Evolutionary conservation across 2,113 vertebrate species (phyloP), one percentile per base, ranked within the genome.

Genomic region (Lonchura striata): DNA sequence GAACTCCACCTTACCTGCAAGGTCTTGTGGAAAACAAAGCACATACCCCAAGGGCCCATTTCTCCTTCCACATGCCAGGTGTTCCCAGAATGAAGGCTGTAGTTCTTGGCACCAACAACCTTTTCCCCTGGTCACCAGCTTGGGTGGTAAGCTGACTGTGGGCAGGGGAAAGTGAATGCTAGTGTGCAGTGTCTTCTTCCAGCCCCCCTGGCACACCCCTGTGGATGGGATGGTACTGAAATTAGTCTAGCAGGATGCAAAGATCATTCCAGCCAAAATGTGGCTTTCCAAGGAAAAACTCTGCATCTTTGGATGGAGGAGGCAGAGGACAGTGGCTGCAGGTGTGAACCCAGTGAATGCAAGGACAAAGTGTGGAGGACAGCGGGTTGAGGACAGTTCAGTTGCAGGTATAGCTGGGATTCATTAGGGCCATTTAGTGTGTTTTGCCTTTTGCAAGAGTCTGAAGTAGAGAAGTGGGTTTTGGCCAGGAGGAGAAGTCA

Each of bases 401-500:
- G 9, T 22, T 56, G 64, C 35, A 42, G 52, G 25, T 84, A 14
- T 23, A 75, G 53, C 31, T 75, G 74, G 31, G 47, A 35, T 19
- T 60, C 44, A 14, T 22, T 24, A 47, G 5, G 28, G n/a, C 30
- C 57, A 18, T 72, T 75, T 27, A 42, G 14, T 33, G 60, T 0
- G 0, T 33, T 72, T 63, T 87, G 31, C 41, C n/a, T 91, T 76
- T 82, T 28, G 21, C 61, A 72, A 69, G 42, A 47, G n/a, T 69
- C 61, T 87, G 33, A 53, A 76, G 86, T 71, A 72, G 77, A 82
- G 84, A 94, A 95, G 74, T 95, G 84, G 92, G 57, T 91, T 92
- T 95, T 82, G 88, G 46, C 59, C 37, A 53, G 86, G 91, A 96
- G 59, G 68, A 94, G 96, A 96, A 95, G 88, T 91, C 70, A 79